Evolutionary conservation across 1,140 invertebrate species (phyloP).

Genomic region (Ostrea edulis): DNA sequence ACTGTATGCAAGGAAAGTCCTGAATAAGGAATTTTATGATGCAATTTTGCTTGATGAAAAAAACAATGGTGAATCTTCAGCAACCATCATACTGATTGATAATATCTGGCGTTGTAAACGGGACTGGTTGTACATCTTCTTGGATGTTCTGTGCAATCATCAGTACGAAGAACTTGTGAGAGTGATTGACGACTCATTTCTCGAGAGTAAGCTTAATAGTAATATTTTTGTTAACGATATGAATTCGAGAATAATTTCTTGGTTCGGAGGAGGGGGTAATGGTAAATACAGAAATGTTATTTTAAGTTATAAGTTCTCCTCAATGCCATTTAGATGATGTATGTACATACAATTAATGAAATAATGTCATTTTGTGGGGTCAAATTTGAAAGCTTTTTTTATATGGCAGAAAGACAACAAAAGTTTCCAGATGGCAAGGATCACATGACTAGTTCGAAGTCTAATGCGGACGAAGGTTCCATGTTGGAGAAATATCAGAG

Average conservation of each 20-base stretch:
- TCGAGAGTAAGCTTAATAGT: neutral
- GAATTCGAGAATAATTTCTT: neutral
- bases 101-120: constrained; percentile 12
- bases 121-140: neutral
- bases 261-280: too few species aligned
- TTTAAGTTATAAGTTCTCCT: too few species aligned
- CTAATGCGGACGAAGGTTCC: neutral
- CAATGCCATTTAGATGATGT: too few species aligned
- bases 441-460: neutral
- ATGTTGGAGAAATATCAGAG: neutral
- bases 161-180: neutral
- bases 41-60: neutral
- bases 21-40: neutral
- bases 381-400: neutral
- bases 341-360: too few species aligned
- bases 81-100: constrained; percentile 11
- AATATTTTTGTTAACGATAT: neutral
- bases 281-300: too few species aligned
- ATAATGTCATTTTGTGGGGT: too few species aligned
- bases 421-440: neutral
- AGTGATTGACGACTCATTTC: neutral
- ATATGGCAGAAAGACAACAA: neutral
- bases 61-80: constrained; percentile 1
- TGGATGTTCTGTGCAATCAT: neutral
- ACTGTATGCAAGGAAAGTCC: neutral